Evolutionary conservation across 2,113 vertebrate genomes (phyloP).

Genomic region (Elephas maximus): DNA sequence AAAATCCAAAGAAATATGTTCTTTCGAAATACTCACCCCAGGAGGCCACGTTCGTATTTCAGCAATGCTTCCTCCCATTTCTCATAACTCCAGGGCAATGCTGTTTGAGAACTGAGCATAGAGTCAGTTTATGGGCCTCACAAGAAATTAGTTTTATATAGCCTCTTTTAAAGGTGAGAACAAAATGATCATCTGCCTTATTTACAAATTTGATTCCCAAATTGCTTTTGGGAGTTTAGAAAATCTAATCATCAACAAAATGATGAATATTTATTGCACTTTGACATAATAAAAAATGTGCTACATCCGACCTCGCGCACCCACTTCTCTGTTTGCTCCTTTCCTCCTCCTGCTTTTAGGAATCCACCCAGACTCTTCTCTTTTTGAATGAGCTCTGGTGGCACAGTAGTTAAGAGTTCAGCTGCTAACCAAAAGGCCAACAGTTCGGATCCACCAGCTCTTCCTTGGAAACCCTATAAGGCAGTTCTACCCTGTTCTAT

Average conservation of each 20-base stretch:
- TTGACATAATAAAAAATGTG: neutral
- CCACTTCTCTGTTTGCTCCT: neutral
- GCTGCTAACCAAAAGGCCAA: too few species aligned
- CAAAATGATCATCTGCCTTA: slow-evolving; percentile 57
- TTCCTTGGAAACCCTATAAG: too few species aligned
- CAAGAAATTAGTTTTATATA: neutral
- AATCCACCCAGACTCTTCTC: neutral
- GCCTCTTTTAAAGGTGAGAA: slow-evolving; percentile 41
- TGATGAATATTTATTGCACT: neutral
- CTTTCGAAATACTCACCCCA: neutral
- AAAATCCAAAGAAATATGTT: neutral
- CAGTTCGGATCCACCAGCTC: too few species aligned
- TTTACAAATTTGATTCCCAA: slow-evolving; percentile 51
- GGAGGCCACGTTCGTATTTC: neutral
- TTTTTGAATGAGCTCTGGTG: neutral
- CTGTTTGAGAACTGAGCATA: neutral
- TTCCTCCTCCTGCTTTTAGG: neutral
- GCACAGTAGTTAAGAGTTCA: too few species aligned
- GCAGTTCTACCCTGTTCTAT: too few species aligned
- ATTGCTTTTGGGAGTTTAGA: slow-evolving; percentile 17
- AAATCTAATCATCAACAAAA: slow-evolving; percentile 60
- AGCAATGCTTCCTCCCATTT: neutral
- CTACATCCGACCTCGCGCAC: neutral
- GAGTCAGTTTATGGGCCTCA: neutral
- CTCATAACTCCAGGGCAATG: neutral